phyloP scores from a whole-genome alignment of 2,797 vertebrate genomes.

The Sebastes elongatus region DNA sequence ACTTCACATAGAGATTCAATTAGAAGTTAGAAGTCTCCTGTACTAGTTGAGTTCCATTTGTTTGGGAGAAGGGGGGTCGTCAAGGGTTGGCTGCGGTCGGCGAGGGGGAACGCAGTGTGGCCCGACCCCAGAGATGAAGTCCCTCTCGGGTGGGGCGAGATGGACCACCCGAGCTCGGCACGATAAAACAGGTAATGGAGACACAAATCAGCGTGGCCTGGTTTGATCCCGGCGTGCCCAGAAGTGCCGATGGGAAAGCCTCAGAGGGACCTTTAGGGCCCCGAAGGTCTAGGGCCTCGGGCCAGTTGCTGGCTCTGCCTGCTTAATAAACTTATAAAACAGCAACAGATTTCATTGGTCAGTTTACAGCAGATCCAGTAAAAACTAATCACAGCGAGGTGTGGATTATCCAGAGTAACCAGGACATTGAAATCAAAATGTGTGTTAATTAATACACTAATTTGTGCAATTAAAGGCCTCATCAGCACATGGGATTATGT shows the following conservation, averaged over 20 bases:
- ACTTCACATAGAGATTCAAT: too few relatives aligned
- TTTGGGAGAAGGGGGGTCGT: too few relatives aligned
- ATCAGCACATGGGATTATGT: conserved; percentile 25
- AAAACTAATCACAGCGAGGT: background rate
- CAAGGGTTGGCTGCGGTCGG: too few relatives aligned
- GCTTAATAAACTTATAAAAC: background rate
- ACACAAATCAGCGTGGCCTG: background rate
- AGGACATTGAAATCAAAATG: background rate
- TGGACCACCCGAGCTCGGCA: too few relatives aligned
- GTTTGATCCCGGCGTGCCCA: background rate
- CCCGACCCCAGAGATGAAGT: too few relatives aligned
- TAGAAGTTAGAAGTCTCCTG: too few relatives aligned
- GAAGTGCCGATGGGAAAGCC: background rate
- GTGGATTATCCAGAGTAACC: background rate
- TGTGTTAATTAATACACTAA: background rate
- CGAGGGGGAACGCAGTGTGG: too few relatives aligned
- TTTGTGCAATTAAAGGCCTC: conserved; percentile 24
- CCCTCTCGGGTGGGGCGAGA: too few relatives aligned
- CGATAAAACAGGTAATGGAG: background rate
- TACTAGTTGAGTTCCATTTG: too few relatives aligned
- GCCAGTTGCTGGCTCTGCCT: background rate
- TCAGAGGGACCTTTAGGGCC: too few relatives aligned
- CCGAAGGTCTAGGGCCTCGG: background rate
- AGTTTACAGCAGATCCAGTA: background rate
- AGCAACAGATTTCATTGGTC: background rate